Evolutionary conservation across 2,888 invertebrate genomes (phyloP), one percentile per base, ranked within the genome.

Genomic region (Stenoptilia bipunctidactyla): DNA sequence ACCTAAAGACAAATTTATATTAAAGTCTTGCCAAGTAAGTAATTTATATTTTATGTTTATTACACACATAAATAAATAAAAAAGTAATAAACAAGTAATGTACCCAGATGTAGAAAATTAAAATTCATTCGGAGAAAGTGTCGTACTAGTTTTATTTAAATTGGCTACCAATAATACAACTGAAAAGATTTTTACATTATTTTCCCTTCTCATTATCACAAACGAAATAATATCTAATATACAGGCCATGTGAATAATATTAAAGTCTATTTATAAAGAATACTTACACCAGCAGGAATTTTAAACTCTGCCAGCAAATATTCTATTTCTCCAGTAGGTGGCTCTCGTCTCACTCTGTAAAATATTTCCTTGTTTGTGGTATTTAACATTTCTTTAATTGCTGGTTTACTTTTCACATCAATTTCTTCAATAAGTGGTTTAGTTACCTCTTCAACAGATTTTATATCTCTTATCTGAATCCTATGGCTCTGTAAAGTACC

Each of bases 401-500:
- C 45, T 4, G 47, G 47, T 8, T 40, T 14, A 25, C 52, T 46
- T 15, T 61, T 66, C 35, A 59, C 66, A 2, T 58, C 56, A 42
- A 91, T 74, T 61, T 90, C 90, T 53, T 91, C 86, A 41, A 91
- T 89, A n/a, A 90, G 59, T 1, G 82, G 76, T 40, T 70, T 76
- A 3, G 51, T 54, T 37, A 58, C 57, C 36, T 57, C 57, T 37
- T 68, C 70, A 46, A 68, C 66, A 27, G 70, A 83, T 48, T 86
- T 85, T 0, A 89, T 76, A 58, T 90, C 89, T 38, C 90, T 85
- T 50, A 91, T 88, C 59, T 91, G 89, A 49, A 93, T 89, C 54
- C 90, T 87, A 64, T 94, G 93, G 25, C 88, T 79, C 45, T 92
- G 90, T 20, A 94, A 68, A 36, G 85, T 88, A 2, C 94, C 94